A percentile compares a stretch with the other conserved stretches of the same genome.
Conservation (phyloP, 2,797 vertebrate species). For the Ctenopoma multispine region DNA sequence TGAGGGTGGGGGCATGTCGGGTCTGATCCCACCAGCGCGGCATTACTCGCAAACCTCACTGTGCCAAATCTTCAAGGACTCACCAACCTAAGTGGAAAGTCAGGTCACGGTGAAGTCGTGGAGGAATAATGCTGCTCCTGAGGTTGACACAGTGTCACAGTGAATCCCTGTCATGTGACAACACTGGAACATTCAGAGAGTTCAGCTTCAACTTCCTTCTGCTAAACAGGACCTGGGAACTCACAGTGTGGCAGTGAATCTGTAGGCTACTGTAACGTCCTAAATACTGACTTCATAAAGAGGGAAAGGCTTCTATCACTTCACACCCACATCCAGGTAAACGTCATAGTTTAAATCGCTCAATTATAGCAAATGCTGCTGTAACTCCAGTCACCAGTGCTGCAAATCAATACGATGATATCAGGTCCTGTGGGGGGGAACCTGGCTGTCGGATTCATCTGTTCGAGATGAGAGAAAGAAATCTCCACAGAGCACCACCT, state of each 20-base stretch:
- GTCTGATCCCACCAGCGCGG: slow-evolving; percentile 29
- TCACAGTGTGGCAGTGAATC: slow-evolving; percentile 30
- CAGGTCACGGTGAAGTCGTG: slow-evolving; percentile 34
- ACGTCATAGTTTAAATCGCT: no score
- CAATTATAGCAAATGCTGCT: no score
- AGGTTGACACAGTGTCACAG: slow-evolving; percentile 22
- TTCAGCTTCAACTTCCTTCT: slow-evolving; percentile 26
- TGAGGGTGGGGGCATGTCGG: slow-evolving; percentile 53
- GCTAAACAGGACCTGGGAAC: slow-evolving; percentile 31
- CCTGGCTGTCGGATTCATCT: no score
- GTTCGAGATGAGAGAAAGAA: no score
- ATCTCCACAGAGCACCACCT: no score
- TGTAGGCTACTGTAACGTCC: slow-evolving; percentile 29
- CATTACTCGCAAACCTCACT: slow-evolving; percentile 64
- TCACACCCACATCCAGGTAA: no score
- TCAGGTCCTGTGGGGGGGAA: no score
- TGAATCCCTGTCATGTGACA: slow-evolving; percentile 38
- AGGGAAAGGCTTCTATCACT: background rate
- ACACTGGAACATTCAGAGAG: slow-evolving; percentile 2
- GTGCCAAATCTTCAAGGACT: slow-evolving; percentile 50
- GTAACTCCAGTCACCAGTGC: no score
- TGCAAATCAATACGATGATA: no score
- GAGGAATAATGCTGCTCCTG: slow-evolving; percentile 19
- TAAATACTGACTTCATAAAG: slow-evolving; percentile 14
- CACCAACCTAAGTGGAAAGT: slow-evolving; percentile 15